phyloP scores from a whole-genome alignment of 2,113 vertebrate genomes.

The Chloebia gouldiae region DNA sequence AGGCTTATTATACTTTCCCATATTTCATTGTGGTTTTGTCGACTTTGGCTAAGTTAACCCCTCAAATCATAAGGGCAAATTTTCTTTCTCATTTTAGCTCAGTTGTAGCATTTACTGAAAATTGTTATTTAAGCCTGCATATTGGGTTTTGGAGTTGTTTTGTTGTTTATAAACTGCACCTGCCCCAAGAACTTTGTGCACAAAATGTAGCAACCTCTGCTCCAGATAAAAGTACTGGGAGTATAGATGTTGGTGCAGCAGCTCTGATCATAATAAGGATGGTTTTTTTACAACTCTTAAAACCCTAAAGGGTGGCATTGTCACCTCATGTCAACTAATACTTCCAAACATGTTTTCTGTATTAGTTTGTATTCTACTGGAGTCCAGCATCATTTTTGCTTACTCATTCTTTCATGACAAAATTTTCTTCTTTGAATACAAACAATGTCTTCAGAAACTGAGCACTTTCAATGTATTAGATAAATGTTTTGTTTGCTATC shows the following conservation, averaged over 20 bases:
- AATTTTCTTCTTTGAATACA: neutral
- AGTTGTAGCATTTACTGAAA: neutral
- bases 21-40: neutral
- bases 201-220: neutral
- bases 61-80: neutral
- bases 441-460: neutral
- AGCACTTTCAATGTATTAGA: neutral
- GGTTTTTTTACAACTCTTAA: neutral
- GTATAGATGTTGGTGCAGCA: rapidly evolving
- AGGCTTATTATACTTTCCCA: neutral
- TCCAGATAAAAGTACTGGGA: neutral
- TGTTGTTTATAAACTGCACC: neutral
- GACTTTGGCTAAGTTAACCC: neutral
- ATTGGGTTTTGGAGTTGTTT: neutral
- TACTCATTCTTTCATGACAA: neutral
- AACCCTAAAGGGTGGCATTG: neutral
- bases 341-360: neutral
- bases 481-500: neutral
- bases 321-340: neutral
- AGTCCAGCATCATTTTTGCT: neutral
- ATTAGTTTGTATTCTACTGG: neutral
- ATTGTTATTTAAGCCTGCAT: neutral
- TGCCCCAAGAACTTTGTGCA: neutral
- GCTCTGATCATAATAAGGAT: neutral
- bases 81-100: neutral